Conservation (phyloP, 2,888 invertebrate genomes). For the Nemapogon koenigi region DNA sequence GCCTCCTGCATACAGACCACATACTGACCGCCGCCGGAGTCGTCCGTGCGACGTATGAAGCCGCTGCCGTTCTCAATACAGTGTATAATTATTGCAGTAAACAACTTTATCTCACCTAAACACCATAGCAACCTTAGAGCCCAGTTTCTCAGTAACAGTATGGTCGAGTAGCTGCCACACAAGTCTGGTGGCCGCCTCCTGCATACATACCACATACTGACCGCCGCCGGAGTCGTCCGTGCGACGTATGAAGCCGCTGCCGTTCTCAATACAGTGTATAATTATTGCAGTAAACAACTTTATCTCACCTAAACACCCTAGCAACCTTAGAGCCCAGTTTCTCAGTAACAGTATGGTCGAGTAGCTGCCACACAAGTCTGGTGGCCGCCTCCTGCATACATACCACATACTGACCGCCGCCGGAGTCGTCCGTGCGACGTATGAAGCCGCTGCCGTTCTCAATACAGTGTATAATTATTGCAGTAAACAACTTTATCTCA, state of each 20-base stretch:
- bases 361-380: constrained; percentile 72
- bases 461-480: too few species aligned
- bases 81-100: too few species aligned
- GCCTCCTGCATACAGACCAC: constrained; percentile 76
- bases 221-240: constrained; percentile 86
- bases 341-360: constrained; percentile 85
- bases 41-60: constrained; percentile 78
- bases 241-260: constrained; percentile 75
- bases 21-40: constrained; percentile 85
- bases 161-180: constrained; percentile 80
- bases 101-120: constrained; percentile 77
- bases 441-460: constrained; percentile 83
- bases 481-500: too few species aligned
- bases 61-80: constrained; percentile 82
- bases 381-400: constrained; percentile 74
- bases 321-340: constrained; percentile 85
- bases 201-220: constrained; percentile 77
- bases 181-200: constrained; percentile 72
- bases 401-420: constrained; percentile 83
- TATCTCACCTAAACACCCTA: constrained; percentile 79
- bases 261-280: too few species aligned
- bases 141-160: constrained; percentile 84
- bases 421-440: constrained; percentile 77
- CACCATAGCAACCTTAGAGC: constrained; percentile 83
- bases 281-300: too few species aligned